These are phyloP conservation scores for Sinonovacula constricta DNA, from an alignment of 1,140 invertebrate genomes.

Conservation along the genomic window DNA sequence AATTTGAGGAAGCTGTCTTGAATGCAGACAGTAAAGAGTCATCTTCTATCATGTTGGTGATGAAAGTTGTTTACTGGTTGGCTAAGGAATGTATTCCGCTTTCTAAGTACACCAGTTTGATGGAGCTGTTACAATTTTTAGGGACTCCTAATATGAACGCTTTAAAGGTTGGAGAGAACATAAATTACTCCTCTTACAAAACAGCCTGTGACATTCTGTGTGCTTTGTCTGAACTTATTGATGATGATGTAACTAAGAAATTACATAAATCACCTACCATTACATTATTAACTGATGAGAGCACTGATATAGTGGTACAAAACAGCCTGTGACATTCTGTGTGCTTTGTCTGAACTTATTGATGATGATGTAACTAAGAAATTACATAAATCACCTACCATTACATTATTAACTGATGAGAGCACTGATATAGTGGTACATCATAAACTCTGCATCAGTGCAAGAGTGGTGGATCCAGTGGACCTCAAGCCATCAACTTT, in stretches of 20 bases:
- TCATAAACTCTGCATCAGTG: slow-evolving; percentile 29
- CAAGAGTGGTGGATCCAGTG: slow-evolving; percentile 25
- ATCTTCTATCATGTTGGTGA: not conserved
- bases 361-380: slow-evolving; percentile 7
- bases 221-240: slow-evolving; percentile 6
- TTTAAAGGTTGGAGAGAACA: not conserved
- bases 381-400: not conserved
- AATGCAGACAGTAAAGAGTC: slow-evolving; percentile 8
- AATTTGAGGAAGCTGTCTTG: not conserved
- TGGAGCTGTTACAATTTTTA: not conserved
- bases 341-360: slow-evolving; percentile 3
- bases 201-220: slow-evolving; percentile 10
- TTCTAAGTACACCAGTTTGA: slow-evolving; percentile 3
- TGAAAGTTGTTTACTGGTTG: slow-evolving; percentile 20
- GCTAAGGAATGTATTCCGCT: slow-evolving; percentile 19
- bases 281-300: slow-evolving; percentile 33
- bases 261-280: not conserved
- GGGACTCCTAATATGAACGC: not conserved
- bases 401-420: slow-evolving; percentile 30
- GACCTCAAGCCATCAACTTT: slow-evolving; percentile 17
- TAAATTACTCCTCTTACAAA: not conserved
- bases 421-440: slow-evolving; percentile 38
- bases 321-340: slow-evolving; percentile 9
- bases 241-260: slow-evolving; percentile 6
- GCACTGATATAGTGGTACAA: slow-evolving; percentile 29